Percentiles rank a stretch among this genome's conserved stretches.
Evolutionary conservation across 2,113 vertebrate genomes (phyloP).

Genomic region (Cryptotis parvus): DNA sequence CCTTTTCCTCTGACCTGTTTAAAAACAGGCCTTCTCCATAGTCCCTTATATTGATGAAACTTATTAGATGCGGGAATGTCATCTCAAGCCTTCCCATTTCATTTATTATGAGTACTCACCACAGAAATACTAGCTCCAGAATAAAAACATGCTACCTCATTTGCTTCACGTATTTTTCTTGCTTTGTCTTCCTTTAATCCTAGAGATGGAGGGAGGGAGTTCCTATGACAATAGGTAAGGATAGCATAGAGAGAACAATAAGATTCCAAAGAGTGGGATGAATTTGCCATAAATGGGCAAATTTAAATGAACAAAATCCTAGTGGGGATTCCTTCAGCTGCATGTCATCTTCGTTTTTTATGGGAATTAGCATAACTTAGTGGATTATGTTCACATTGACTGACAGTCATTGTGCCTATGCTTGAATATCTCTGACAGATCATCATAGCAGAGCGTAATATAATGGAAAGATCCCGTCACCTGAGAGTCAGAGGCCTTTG

Average conservation of each 20-base stretch:
- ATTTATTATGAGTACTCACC: neutral
- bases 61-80: neutral
- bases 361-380: constrained; percentile 80
- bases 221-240: constrained; percentile 45
- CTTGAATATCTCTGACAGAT: constrained; percentile 77
- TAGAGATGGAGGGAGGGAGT: constrained; percentile 26
- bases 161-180: constrained; percentile 49
- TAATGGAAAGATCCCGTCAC: constrained; percentile 73
- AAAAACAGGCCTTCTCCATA: neutral
- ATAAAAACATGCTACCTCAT: neutral
- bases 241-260: constrained; percentile 75
- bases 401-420: constrained; percentile 74
- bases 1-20: constrained; percentile 42
- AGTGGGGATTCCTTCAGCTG: constrained; percentile 77
- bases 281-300: constrained; percentile 80
- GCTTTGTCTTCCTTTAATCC: constrained; percentile 61
- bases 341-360: constrained; percentile 71
- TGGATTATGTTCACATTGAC: constrained; percentile 74
- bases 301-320: constrained; percentile 72
- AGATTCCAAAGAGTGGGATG: constrained; percentile 77
- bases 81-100: neutral
- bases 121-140: neutral
- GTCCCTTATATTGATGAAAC: neutral
- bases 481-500: constrained; percentile 68
- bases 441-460: constrained; percentile 62